Evolutionary conservation across 2,113 vertebrate species (phyloP).

Genomic region (Rhinolophus sinicus): DNA sequence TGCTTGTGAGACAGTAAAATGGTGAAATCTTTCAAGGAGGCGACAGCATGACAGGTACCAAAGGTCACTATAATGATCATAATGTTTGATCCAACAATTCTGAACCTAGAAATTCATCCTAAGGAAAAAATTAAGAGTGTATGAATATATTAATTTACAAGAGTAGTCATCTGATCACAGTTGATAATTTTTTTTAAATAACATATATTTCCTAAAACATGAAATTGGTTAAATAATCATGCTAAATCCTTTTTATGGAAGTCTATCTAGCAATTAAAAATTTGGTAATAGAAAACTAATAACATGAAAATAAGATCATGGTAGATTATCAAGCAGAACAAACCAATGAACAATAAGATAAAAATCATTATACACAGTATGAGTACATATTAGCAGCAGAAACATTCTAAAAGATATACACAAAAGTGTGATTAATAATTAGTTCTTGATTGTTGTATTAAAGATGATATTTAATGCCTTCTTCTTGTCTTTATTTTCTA

Average conservation of each 20-base stretch:
- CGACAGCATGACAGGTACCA: background rate
- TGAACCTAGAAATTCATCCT: background rate
- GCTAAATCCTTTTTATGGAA: background rate
- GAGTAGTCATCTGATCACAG: background rate
- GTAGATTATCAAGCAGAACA: conserved; percentile 19
- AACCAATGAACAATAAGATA: background rate
- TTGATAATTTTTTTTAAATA: background rate
- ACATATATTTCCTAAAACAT: conserved; percentile 4
- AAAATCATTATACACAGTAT: background rate
- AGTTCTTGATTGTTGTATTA: background rate
- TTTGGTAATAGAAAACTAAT: conserved; percentile 32
- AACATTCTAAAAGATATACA: background rate
- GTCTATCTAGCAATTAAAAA: background rate
- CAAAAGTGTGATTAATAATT: background rate
- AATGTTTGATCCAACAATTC: background rate
- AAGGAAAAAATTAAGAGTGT: background rate
- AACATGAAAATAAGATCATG: background rate
- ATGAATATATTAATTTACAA: conserved; percentile 14
- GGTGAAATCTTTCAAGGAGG: background rate
- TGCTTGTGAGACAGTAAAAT: background rate
- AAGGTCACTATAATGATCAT: background rate
- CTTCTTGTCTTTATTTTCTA: conserved; percentile 1
- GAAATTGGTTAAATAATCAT: background rate
- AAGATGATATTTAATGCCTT: background rate
- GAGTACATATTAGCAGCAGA: background rate